Evolutionary conservation across 2,888 invertebrate species (phyloP).

Genomic region (Margaritifera margaritifera): DNA sequence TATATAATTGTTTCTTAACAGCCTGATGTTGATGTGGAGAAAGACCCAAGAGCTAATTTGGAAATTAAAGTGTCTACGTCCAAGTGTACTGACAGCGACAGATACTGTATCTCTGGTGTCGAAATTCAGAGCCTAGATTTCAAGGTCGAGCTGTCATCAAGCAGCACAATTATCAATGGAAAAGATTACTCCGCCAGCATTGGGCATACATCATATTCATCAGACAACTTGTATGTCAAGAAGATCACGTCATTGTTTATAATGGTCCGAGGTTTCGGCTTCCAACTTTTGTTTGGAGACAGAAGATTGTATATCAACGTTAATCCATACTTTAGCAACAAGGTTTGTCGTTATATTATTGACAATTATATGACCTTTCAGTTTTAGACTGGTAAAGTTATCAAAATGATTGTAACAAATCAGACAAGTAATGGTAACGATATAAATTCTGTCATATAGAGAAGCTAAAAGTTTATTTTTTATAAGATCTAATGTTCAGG

Average conservation of each 20-base stretch:
- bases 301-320: constrained; percentile 34
- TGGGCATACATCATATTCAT: not conserved
- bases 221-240: constrained; percentile 39
- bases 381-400: too few species aligned
- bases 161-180: constrained; percentile 28
- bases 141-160: constrained; percentile 22
- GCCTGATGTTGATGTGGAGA: constrained; percentile 18
- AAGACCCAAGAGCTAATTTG: constrained; percentile 29
- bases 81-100: constrained; percentile 20
- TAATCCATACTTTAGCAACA: constrained; percentile 37
- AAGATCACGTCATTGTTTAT: constrained; percentile 41
- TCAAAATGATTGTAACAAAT: too few species aligned
- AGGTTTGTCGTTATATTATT: constrained; percentile 15
- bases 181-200: constrained; percentile 19
- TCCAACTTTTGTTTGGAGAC: constrained; percentile 33
- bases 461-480: constrained; percentile 1
- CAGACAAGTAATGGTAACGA: not conserved
- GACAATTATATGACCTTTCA: too few species aligned
- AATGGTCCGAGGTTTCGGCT: constrained; percentile 50
- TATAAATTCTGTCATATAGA: constrained; percentile 1
- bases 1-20: constrained; percentile 13
- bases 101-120: constrained; percentile 32
- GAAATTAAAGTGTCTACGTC: constrained; percentile 23
- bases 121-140: constrained; percentile 27
- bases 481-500: too few species aligned